These are phyloP conservation scores for Sarotherodon lohbergeri DNA, from an alignment of 2,113 vertebrate genomes.

Conservation along the genomic window DNA sequence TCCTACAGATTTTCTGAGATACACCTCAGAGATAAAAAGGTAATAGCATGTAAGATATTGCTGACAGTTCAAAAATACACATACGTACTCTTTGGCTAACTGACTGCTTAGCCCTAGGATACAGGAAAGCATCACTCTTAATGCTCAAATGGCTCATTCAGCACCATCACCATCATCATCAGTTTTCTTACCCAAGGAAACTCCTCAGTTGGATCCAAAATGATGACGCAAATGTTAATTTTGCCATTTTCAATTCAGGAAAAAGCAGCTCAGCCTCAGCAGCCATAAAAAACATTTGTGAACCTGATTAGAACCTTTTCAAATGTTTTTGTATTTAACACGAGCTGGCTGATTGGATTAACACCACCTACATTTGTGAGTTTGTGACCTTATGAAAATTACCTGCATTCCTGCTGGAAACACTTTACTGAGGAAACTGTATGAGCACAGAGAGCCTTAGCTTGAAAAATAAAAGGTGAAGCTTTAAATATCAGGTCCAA, in stretches of 20 bases:
- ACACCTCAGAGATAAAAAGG: background rate
- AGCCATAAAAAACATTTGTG: background rate
- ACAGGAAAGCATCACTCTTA: background rate
- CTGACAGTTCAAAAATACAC: background rate
- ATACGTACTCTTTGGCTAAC: background rate
- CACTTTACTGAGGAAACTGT: background rate
- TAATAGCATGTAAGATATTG: background rate
- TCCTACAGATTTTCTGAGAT: background rate
- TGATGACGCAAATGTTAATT: background rate
- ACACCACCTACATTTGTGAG: background rate
- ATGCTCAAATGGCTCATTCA: background rate
- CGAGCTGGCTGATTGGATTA: background rate
- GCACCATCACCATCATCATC: background rate
- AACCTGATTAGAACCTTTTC: constrained; percentile 7
- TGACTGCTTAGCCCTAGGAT: background rate
- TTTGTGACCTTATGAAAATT: background rate
- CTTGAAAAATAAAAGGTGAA: background rate
- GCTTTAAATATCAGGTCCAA: background rate
- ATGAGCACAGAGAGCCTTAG: background rate
- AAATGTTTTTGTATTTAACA: background rate
- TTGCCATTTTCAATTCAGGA: background rate
- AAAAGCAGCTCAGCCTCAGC: background rate
- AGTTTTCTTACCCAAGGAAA: background rate
- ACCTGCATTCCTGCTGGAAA: background rate
- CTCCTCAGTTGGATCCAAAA: background rate